Conservation (phyloP, 2,888 invertebrate genomes). For the Cheilosia variabilis region DNA sequence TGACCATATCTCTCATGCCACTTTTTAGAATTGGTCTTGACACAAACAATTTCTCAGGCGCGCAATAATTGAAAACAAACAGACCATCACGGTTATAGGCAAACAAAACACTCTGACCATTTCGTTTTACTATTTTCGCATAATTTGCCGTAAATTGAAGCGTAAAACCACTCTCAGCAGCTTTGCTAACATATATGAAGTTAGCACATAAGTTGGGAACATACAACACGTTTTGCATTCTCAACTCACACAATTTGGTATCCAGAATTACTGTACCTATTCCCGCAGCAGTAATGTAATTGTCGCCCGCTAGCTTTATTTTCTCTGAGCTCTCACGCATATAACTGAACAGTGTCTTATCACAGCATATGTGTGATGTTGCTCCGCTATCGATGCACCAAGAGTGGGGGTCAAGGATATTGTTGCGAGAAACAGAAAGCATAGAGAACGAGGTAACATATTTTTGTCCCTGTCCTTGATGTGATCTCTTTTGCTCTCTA, state of each 20-base stretch:
- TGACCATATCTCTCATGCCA: conserved; percentile 61
- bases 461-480: neutral
- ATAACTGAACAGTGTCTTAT: conserved; percentile 34
- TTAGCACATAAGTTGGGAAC: conserved; percentile 62
- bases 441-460: conserved; percentile 11
- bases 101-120: too few relatives aligned
- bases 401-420: conserved; percentile 6
- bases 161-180: conserved; percentile 43
- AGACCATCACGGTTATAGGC: too few relatives aligned
- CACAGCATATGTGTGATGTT: conserved; percentile 1
- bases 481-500: conserved; percentile 15
- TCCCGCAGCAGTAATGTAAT: conserved; percentile 51
- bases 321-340: conserved; percentile 44
- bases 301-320: conserved; percentile 55
- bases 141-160: conserved; percentile 31
- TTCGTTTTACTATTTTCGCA: conserved; percentile 21
- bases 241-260: conserved; percentile 12
- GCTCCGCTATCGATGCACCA: conserved; percentile 72
- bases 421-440: conserved; percentile 22
- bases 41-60: too few relatives aligned
- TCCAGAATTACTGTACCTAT: conserved; percentile 5
- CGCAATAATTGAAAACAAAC: too few relatives aligned
- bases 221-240: conserved; percentile 64
- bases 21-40: conserved; percentile 2
- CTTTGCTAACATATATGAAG: conserved; percentile 72